Base-by-base conservation (phyloP, 2,888 invertebrate species). In the Pasiphila rectangulata region DNA sequence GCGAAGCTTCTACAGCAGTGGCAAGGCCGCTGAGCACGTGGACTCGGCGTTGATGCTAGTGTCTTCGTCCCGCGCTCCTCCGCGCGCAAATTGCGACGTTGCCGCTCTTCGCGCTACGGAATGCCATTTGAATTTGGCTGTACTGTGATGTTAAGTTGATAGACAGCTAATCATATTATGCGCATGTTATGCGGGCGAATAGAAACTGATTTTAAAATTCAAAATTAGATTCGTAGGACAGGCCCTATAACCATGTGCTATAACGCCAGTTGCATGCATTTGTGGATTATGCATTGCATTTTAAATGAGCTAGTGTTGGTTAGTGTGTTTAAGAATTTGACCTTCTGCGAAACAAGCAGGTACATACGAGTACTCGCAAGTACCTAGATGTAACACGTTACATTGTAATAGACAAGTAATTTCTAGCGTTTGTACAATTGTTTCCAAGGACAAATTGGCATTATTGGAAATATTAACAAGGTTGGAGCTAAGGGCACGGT, bases 11-110 rank as follows among this genome's bases (percentile, higher is more conserved):
- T 64, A 78, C 63, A 57, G 64, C 69, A 71, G 75, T 75, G 78
- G 83, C 87, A 86, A 88, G 86, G 87, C 79, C 85, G 79, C 61
- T 45, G 58, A 79, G 75, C 85, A 84, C 86, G 86, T 86, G 85
- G 81, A 66, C 48, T 55, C 65, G 78, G 78, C 83, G 83, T 83
- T 87, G 87, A 85, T 87, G 84, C 86, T 86, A 83, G 59, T 59
- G 67, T 61, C 62, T 59, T 64, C 65, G 63, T 41, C 60, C 45
- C 54, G 61, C 62, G 51, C 58, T 57, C 32, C 37, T 47, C 52
- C 62, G 55, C 56, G 61, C 45, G 49, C 46, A 46, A 62, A 55
- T 51, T 61, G 81, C 85, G 83, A 77, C 79, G 85, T 84, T 87
- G 86, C 86, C 86, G 72, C 72, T 76, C 78, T 56, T 64, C 39